Conservation (phyloP, 2,797 vertebrate species). For the Hydrolagus colliei region DNA sequence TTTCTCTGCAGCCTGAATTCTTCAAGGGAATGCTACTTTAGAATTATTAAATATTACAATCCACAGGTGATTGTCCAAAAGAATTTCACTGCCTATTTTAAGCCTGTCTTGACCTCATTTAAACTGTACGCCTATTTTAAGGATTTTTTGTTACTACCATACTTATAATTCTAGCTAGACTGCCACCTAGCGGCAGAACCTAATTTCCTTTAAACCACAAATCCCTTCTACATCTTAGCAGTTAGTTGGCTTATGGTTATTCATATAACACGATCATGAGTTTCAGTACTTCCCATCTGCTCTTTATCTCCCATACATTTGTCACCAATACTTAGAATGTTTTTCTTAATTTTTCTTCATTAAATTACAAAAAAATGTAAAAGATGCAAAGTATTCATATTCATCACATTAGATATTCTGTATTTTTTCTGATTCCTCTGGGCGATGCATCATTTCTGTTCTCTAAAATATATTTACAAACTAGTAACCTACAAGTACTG, state of each 20-base stretch:
- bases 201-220: background rate
- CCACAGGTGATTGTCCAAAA: background rate
- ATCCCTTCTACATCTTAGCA: background rate
- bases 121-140: background rate
- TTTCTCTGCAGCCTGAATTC: background rate
- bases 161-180: background rate
- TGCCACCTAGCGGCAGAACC: slow-evolving; percentile 15
- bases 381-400: too few species aligned
- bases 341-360: too few species aligned
- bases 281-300: too few species aligned
- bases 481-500: background rate
- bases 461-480: background rate
- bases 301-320: too few species aligned
- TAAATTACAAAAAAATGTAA: too few species aligned
- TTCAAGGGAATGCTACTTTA: background rate
- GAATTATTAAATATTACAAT: background rate
- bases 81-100: background rate
- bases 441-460: background rate
- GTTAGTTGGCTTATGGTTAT: background rate
- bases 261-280: too few species aligned
- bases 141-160: background rate
- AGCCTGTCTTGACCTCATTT: background rate
- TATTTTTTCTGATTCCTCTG: background rate
- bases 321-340: too few species aligned
- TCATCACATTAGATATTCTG: background rate